Evolutionary conservation across 2,113 vertebrate genomes (phyloP).

Genomic region (Rhadina sibilatrix): DNA sequence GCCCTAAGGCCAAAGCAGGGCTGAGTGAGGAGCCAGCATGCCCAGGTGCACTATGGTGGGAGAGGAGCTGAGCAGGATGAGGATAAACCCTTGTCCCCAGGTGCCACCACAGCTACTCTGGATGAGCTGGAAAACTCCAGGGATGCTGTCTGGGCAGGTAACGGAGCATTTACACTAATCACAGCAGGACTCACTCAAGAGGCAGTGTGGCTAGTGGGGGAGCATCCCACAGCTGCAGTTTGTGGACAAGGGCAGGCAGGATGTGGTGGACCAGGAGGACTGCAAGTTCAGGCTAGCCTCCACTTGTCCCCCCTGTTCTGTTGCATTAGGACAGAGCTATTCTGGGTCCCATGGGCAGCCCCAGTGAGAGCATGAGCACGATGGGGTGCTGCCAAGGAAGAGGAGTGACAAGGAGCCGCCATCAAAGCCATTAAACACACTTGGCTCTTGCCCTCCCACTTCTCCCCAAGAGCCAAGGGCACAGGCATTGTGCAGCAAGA

Average conservation of each 20-base stretch:
- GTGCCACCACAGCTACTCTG: not conserved
- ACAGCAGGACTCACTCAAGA: not conserved
- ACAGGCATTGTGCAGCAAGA: not conserved
- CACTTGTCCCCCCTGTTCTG: not conserved
- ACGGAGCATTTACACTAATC: not conserved
- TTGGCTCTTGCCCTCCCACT: not conserved
- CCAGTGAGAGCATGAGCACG: fast-evolving
- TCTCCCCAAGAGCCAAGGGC: not conserved
- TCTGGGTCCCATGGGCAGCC: not conserved
- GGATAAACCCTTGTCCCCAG: fast-evolving
- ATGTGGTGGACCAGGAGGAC: not conserved
- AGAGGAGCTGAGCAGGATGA: fast-evolving
- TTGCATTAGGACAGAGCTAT: not conserved
- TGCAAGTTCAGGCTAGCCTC: not conserved
- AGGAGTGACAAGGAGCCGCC: not conserved
- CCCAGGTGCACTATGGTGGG: not conserved
- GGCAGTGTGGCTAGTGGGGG: not conserved
- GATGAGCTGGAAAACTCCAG: not conserved
- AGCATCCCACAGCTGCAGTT: not conserved
- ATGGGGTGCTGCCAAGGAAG: not conserved
- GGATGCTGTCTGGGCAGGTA: not conserved
- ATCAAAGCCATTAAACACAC: not conserved
- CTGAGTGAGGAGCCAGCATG: not conserved
- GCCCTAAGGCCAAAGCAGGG: not conserved
- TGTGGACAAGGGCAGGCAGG: not conserved